These are phyloP conservation scores for Paralichthys olivaceus DNA, from an alignment of 2,113 vertebrate genomes.

Conservation along the genomic window DNA sequence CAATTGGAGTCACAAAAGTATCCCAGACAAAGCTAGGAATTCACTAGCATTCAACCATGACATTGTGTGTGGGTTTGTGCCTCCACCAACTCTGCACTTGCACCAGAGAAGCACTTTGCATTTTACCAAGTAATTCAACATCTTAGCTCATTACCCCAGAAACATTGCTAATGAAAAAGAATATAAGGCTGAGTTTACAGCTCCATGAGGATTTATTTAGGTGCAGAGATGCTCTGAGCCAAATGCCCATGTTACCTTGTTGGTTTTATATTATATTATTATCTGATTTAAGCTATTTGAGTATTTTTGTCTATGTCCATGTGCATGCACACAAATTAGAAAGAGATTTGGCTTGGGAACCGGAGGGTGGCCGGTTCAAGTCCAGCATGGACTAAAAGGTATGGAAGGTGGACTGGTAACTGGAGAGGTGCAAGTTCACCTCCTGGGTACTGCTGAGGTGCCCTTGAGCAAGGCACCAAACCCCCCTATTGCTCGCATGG, in stretches of 20 bases:
- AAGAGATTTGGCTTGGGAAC: too few relatives aligned
- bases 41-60: neutral
- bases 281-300: too few relatives aligned
- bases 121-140: neutral
- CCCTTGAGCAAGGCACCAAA: too few relatives aligned
- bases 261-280: too few relatives aligned
- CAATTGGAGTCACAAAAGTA: neutral
- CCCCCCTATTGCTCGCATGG: too few relatives aligned
- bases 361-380: too few relatives aligned
- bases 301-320: neutral
- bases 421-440: too few relatives aligned
- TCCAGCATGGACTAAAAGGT: too few relatives aligned
- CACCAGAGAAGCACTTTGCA: neutral
- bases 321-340: neutral
- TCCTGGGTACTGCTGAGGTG: too few relatives aligned
- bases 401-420: too few relatives aligned
- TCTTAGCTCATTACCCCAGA: neutral
- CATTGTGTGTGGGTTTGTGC: neutral
- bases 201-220: neutral
- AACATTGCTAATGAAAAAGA: too few relatives aligned
- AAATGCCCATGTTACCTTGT: neutral
- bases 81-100: neutral
- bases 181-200: neutral
- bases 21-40: neutral
- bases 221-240: neutral